Percentiles rank a stretch among this genome's conserved stretches.
phyloP scores from a whole-genome alignment of 2,113 vertebrate species.

The Neotoma lepida region DNA sequence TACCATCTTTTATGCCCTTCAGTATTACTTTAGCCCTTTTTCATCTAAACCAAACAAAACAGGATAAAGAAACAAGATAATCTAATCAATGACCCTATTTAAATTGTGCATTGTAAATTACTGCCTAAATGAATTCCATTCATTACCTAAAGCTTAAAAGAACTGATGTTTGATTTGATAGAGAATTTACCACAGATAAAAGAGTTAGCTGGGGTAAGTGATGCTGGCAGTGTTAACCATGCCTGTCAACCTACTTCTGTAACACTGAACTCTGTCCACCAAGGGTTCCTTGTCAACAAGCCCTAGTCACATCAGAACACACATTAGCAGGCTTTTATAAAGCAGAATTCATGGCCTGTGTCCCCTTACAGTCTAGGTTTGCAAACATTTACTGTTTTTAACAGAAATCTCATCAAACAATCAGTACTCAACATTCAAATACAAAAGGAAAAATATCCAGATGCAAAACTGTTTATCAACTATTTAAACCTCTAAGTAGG shows the following conservation, averaged over 20 bases:
- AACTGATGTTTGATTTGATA: conserved; percentile 73
- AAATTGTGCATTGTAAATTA: conserved; percentile 58
- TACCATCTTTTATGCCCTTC: neutral
- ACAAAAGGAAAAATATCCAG: neutral
- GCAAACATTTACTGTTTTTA: conserved; percentile 55
- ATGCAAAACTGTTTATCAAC: conserved; percentile 39
- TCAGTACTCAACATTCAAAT: conserved; percentile 20
- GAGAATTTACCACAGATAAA: conserved; percentile 73
- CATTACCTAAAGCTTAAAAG: conserved; percentile 74
- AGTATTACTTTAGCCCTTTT: conserved; percentile 54
- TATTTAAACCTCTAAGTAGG: neutral
- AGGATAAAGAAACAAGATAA: conserved; percentile 64
- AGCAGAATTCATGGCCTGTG: conserved; percentile 51
- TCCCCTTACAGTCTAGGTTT: conserved; percentile 35
- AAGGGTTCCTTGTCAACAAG: conserved; percentile 54
- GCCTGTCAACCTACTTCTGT: conserved; percentile 47
- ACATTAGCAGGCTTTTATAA: conserved; percentile 59
- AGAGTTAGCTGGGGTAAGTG: conserved; percentile 58
- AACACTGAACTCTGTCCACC: conserved; percentile 58
- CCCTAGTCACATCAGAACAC: conserved; percentile 56
- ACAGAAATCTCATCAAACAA: conserved; percentile 43
- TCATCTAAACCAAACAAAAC: conserved; percentile 11
- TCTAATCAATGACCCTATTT: conserved; percentile 69
- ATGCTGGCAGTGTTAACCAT: conserved; percentile 45
- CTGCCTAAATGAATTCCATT: conserved; percentile 73